Evolutionary conservation across 2,888 invertebrate species (phyloP).

Genomic region (Pristionchus fissidentatus): DNA sequence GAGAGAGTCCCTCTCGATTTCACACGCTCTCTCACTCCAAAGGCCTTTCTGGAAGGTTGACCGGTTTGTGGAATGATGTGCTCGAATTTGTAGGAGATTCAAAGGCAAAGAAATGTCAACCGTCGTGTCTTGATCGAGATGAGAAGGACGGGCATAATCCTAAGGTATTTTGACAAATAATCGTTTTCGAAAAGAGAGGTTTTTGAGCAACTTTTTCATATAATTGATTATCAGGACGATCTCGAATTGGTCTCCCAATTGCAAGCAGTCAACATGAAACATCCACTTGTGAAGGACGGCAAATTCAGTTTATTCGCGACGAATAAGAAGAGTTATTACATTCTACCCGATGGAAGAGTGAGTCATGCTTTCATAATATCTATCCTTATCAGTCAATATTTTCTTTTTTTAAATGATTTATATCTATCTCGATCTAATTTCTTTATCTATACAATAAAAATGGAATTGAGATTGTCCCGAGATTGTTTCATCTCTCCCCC

Average conservation of each 20-base stretch:
- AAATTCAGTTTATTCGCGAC: constrained; percentile 44
- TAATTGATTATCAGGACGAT: constrained; percentile 12
- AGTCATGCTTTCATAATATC: not conserved
- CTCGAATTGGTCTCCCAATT: constrained; percentile 27
- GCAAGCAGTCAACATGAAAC: constrained; percentile 30
- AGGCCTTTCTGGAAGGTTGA: no score
- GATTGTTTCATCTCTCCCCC: no score
- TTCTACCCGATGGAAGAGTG: constrained; percentile 46
- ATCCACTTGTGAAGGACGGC: constrained; percentile 29
- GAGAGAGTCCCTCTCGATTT: no score
- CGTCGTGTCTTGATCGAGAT: constrained; percentile 22
- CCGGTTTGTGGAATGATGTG: not conserved
- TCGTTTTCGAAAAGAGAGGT: not conserved
- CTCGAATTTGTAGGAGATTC: constrained; percentile 1
- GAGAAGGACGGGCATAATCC: constrained; percentile 22
- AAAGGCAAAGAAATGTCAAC: not conserved
- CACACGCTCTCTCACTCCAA: no score
- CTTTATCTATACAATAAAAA: not conserved
- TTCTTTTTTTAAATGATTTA: not conserved
- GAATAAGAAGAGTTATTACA: constrained; percentile 47
- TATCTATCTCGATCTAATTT: not conserved
- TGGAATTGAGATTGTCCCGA: not conserved
- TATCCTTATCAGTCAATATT: not conserved
- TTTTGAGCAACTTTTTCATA: no score
- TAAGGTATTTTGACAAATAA: not conserved